phyloP scores from a whole-genome alignment of 2,113 vertebrate genomes.

The Phyllostomus hastatus region DNA sequence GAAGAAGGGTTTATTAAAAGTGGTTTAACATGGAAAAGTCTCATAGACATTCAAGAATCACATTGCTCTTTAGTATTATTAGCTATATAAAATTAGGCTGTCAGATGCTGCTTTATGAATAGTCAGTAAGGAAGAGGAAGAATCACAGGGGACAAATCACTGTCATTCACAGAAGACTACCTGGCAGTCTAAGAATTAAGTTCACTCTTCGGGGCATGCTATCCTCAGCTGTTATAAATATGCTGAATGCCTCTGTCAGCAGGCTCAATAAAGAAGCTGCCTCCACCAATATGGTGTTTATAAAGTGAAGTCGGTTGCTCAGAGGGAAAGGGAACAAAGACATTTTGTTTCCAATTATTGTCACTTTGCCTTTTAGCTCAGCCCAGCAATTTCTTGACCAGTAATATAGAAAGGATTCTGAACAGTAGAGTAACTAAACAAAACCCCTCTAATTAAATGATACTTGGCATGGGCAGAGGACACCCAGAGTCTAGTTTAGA shows the following conservation, averaged over 20 bases:
- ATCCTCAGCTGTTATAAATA: slow-evolving; percentile 82
- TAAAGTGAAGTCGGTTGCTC: slow-evolving; percentile 73
- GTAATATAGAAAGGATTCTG: not conserved
- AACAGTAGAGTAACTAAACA: not conserved
- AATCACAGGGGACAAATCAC: slow-evolving; percentile 82
- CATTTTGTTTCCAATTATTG: slow-evolving; percentile 65
- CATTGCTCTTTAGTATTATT: slow-evolving; percentile 77
- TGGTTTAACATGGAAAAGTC: slow-evolving; percentile 33
- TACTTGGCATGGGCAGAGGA: not conserved
- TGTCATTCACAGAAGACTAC: slow-evolving; percentile 80
- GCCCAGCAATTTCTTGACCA: slow-evolving; percentile 26
- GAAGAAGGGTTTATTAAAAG: slow-evolving; percentile 67
- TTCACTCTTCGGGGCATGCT: slow-evolving; percentile 80
- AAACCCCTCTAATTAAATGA: slow-evolving; percentile 10
- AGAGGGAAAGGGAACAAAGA: slow-evolving; percentile 61
- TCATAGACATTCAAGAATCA: slow-evolving; percentile 72
- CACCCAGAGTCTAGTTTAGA: not conserved
- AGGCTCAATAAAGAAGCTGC: slow-evolving; percentile 41
- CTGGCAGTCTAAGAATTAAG: slow-evolving; percentile 83
- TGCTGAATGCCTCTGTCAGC: slow-evolving; percentile 78
- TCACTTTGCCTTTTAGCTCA: slow-evolving; percentile 68
- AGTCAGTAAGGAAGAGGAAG: slow-evolving; percentile 67
- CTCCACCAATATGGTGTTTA: slow-evolving; percentile 57
- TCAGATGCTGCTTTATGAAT: slow-evolving; percentile 78
- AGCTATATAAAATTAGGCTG: slow-evolving; percentile 80